Conservation (phyloP, 2,113 vertebrate genomes). For the human (Homo sapiens) region DNA sequence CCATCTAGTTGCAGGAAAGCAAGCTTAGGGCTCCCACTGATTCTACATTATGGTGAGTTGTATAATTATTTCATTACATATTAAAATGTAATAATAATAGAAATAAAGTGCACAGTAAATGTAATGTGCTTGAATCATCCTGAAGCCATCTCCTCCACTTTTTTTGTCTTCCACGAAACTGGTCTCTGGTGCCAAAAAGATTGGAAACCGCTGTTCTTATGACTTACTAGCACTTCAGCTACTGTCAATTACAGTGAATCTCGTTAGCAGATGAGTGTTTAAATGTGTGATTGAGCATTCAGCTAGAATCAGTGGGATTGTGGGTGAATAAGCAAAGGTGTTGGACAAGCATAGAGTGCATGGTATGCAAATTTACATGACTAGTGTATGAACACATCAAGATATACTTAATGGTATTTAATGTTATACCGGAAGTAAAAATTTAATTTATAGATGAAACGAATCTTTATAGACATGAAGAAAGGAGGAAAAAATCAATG, state of each 20-base stretch:
- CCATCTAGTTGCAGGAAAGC: too few species aligned
- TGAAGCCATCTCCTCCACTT: too few species aligned
- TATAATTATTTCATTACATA: too few species aligned
- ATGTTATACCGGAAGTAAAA: not conserved
- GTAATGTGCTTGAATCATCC: too few species aligned
- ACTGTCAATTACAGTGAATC: not conserved
- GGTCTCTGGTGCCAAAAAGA: too few species aligned
- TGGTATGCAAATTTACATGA: not conserved
- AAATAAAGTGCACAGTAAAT: too few species aligned
- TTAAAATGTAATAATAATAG: too few species aligned
- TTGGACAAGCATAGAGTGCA: not conserved
- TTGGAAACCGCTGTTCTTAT: not conserved
- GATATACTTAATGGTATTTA: not conserved
- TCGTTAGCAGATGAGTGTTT: not conserved
- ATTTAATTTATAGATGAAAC: not conserved
- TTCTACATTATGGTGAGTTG: too few species aligned
- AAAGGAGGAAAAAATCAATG: slow-evolving; percentile 54
- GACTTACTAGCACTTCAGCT: not conserved
- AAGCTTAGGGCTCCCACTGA: too few species aligned
- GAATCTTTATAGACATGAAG: not conserved
- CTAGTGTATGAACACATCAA: not conserved
- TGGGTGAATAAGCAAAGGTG: not conserved
- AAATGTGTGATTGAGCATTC: not conserved
- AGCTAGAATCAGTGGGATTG: not conserved
- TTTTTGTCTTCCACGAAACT: too few species aligned